Base-by-base conservation (phyloP, 1,140 invertebrate genomes). In the Saccostrea cuccullata region DNA sequence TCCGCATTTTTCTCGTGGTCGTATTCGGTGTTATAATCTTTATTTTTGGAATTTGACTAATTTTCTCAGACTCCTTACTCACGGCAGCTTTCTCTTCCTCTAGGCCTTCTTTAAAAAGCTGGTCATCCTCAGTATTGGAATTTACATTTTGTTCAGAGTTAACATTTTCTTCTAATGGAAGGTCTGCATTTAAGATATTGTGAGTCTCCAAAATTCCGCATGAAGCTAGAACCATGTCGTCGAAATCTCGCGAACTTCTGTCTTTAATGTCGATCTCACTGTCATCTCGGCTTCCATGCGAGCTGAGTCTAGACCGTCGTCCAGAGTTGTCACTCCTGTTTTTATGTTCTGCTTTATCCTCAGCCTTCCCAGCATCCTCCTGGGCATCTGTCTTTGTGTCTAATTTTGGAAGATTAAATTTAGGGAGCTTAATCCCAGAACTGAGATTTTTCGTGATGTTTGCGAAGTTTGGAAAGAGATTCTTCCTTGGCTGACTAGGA, bases 201-300 rank as follows among this genome's bases (percentile, higher is more conserved):
- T 13, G 40, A 60, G 91, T 90, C 20, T 91, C 92, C 17, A 92
- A 82, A 82, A 93, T 91, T 15, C 92, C 92, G 88, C 92, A 92
- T 36, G 92, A 92, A 20, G 86, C 89, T 64, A 92, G 86, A 17
- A 90, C 88, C 56, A 92, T 90, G 64, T 91, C 90, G 47, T 91
- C 88, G 23, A 87, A 73, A 82, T 23, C 86, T 26, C 56, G 73
- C 84, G 15, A 87, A 26, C 55, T 82, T 60, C 40, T 56, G 55
- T 82, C 40, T 23, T 47, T 84, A 17, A 30, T 60, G 26, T 70
- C 86, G 8, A 87, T 84, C 55, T 67, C 64, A 20, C 26, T n/a
- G 58, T 84, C 47, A 82, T 82, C 58, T 26, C 84, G 36, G 60
- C 87, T 60, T 12, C 84, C 55, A 0, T 77, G 64, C 0, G n/a